Evolutionary conservation across 2,888 invertebrate species (phyloP).

Genomic region (Orthosia incerta): DNA sequence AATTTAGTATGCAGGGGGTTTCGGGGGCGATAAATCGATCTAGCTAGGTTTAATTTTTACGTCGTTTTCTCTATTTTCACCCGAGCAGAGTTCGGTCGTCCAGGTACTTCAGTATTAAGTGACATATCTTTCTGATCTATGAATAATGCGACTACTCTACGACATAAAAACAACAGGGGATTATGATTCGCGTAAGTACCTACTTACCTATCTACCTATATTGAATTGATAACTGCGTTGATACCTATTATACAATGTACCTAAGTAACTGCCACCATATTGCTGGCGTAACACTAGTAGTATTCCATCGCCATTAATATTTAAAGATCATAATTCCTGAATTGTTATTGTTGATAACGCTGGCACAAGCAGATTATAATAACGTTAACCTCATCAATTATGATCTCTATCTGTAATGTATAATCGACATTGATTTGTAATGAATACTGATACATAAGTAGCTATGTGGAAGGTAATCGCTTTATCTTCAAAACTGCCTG

Average conservation of each 20-base stretch:
- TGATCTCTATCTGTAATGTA: constrained; percentile 70
- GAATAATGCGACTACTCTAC: too few species aligned
- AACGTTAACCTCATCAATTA: constrained; percentile 75
- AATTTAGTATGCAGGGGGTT: too few species aligned
- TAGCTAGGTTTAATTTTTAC: too few species aligned
- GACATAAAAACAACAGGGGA: constrained; percentile 21
- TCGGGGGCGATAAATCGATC: too few species aligned
- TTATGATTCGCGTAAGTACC: constrained; percentile 11
- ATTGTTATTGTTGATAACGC: constrained; percentile 45
- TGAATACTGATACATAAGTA: constrained; percentile 66
- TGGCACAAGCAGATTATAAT: constrained; percentile 62
- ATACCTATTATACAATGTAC: constrained; percentile 1
- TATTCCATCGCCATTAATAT: constrained; percentile 28
- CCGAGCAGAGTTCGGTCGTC: too few species aligned
- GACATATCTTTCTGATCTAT: not conserved
- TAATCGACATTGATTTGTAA: constrained; percentile 76
- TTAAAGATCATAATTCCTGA: constrained; percentile 32
- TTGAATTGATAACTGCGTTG: constrained; percentile 9
- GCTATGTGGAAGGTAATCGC: constrained; percentile 63
- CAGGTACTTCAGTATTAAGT: not conserved
- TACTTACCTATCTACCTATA: constrained; percentile 5
- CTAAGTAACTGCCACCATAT: not conserved
- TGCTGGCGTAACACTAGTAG: constrained; percentile 22
- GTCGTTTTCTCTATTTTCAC: too few species aligned
- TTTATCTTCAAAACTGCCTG: constrained; percentile 68